These are phyloP conservation scores for Ochotona curzoniae DNA, from an alignment of 2,113 vertebrate genomes.

Conservation along the genomic window DNA sequence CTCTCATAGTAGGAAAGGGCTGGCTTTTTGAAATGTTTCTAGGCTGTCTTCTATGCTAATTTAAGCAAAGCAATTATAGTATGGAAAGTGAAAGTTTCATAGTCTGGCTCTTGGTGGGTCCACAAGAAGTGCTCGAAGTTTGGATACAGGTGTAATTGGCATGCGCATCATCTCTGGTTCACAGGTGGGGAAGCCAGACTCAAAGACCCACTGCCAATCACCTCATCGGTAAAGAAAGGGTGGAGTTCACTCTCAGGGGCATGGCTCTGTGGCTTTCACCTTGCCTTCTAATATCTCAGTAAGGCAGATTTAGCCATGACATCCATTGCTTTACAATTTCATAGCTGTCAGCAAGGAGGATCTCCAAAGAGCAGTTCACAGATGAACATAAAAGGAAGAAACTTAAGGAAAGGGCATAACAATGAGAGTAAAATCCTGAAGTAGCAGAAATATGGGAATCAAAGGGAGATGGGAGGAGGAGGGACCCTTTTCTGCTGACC, in stretches of 20 bases:
- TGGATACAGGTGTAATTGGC: not conserved
- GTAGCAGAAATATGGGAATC: not conserved
- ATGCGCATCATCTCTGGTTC: not conserved
- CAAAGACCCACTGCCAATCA: not conserved
- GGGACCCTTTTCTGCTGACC: not conserved
- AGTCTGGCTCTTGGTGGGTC: not conserved
- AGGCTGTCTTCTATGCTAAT: not conserved
- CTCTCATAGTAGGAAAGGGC: not conserved
- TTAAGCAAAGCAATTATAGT: not conserved
- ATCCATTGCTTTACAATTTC: not conserved
- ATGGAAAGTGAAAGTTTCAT: not conserved
- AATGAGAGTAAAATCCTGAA: not conserved
- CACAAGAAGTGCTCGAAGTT: not conserved
- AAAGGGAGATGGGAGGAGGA: not conserved
- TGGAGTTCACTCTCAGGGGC: not conserved
- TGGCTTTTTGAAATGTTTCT: not conserved
- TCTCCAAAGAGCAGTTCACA: not conserved
- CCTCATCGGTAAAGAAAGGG: not conserved
- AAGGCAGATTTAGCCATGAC: not conserved
- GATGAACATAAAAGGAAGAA: not conserved
- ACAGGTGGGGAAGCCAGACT: not conserved
- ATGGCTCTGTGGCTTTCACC: not conserved
- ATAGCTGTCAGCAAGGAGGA: not conserved
- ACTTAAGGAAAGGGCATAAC: not conserved
- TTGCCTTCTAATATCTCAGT: not conserved